A percentile compares a stretch with the other conserved stretches of the same genome.
Conservation (phyloP, 2,113 vertebrate genomes). For the Cynoglossus semilaevis region DNA sequence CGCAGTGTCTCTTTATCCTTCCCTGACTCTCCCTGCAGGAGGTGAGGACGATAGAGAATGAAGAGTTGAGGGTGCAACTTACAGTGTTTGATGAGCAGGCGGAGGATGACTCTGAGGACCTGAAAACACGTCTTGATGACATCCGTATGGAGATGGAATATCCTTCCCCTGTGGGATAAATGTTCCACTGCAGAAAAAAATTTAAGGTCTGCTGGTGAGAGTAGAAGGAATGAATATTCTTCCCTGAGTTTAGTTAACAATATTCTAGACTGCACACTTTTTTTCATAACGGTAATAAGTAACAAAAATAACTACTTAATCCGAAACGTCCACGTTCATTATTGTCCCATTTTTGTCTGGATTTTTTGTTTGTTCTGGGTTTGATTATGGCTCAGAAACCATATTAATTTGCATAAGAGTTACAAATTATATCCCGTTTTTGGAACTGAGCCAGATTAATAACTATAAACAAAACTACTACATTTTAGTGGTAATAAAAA, state of each 20-base stretch:
- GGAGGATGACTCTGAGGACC: conserved; percentile 87
- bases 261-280: too few relatives aligned
- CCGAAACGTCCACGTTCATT: too few relatives aligned
- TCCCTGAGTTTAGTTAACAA: too few relatives aligned
- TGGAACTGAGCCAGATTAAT: too few relatives aligned
- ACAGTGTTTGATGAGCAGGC: conserved; percentile 86
- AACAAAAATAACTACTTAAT: too few relatives aligned
- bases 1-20: not conserved
- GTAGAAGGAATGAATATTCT: not conserved
- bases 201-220: not conserved
- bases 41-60: conserved; percentile 83
- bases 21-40: conserved; percentile 71
- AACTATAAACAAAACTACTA: not conserved
- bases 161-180: conserved; percentile 76
- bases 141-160: conserved; percentile 94
- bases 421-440: too few relatives aligned
- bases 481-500: not conserved
- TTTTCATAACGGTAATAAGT: too few relatives aligned
- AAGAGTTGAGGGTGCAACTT: conserved; percentile 87
- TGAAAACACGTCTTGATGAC: conserved; percentile 84
- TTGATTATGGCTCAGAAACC: too few relatives aligned
- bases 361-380: too few relatives aligned
- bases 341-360: too few relatives aligned
- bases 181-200: conserved; percentile 10
- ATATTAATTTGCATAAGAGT: too few relatives aligned